Evolutionary conservation across 2,888 invertebrate species (phyloP).

Genomic region (Seira sanloemensis): DNA sequence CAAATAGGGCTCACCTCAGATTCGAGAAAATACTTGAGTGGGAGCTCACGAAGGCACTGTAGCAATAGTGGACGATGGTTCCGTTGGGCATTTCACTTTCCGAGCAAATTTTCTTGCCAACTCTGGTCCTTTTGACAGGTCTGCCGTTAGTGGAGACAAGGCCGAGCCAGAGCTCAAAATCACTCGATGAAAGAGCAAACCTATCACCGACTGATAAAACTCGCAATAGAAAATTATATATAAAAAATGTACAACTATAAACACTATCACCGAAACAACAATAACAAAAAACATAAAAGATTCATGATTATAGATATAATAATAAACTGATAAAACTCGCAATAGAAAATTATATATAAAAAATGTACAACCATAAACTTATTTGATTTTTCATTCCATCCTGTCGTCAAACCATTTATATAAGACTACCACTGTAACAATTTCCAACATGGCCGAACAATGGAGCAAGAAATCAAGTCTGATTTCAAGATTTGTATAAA

Average conservation of each 20-base stretch:
- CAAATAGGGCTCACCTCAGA: slow-evolving; percentile 66
- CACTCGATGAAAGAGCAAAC: slow-evolving; percentile 83
- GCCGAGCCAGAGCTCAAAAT: slow-evolving; percentile 87
- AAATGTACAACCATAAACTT: neutral
- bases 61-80: slow-evolving; percentile 79
- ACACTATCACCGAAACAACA: neutral
- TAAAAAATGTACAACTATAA: neutral
- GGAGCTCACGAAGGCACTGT: slow-evolving; percentile 88
- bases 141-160: slow-evolving; percentile 79
- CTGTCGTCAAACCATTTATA: neutral
- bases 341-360: neutral
- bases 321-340: neutral
- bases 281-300: neutral
- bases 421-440: neutral
- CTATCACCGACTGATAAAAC: slow-evolving; percentile 83
- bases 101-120: slow-evolving; percentile 71
- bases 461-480: neutral
- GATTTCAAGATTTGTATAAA: neutral
- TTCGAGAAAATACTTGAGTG: slow-evolving; percentile 77
- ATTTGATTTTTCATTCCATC: neutral
- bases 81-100: slow-evolving; percentile 75
- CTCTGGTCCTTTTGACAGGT: slow-evolving; percentile 75
- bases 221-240: slow-evolving; percentile 56
- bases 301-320: neutral
- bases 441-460: neutral